A percentile compares a stretch with the other conserved stretches of the same genome.
These are phyloP conservation scores for Alauda arvensis DNA, from an alignment of 2,797 vertebrate species.

Conservation along the genomic window DNA sequence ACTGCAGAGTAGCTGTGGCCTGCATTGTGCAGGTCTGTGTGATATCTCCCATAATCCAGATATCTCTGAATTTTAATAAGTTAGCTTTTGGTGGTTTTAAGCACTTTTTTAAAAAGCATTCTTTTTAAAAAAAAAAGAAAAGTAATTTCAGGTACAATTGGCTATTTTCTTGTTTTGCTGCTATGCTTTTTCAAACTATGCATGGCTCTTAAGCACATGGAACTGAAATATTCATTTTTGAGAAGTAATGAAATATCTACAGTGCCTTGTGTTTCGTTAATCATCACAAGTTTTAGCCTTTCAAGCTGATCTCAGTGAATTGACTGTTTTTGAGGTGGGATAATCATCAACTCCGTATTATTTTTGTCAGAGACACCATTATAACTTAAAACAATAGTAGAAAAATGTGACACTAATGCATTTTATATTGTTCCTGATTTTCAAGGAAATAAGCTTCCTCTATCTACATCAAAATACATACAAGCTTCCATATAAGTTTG, in stretches of 20 bases:
- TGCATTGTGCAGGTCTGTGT: not conserved
- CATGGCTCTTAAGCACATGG: not conserved
- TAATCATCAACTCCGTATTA: not conserved
- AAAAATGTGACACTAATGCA: not conserved
- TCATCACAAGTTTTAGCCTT: not conserved
- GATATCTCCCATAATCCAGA: not conserved
- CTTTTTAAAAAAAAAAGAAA: not conserved
- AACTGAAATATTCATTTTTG: not conserved
- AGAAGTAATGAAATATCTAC: not conserved
- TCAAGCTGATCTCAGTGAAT: not conserved
- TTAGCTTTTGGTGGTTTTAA: not conserved
- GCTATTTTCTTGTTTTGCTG: not conserved
- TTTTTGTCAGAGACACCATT: not conserved
- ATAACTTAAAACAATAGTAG: not conserved
- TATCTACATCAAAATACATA: not conserved
- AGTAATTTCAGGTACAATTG: not conserved
- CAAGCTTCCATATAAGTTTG: not conserved
- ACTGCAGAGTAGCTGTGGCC: not conserved
- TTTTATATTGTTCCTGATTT: not conserved
- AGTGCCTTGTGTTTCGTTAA: not conserved
- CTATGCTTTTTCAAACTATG: not conserved
- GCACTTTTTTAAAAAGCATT: not conserved
- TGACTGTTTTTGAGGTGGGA: not conserved
- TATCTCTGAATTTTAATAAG: not conserved
- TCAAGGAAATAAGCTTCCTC: not conserved